Conservation (phyloP, 2,888 invertebrate species). For the Sinelater perroti region DNA sequence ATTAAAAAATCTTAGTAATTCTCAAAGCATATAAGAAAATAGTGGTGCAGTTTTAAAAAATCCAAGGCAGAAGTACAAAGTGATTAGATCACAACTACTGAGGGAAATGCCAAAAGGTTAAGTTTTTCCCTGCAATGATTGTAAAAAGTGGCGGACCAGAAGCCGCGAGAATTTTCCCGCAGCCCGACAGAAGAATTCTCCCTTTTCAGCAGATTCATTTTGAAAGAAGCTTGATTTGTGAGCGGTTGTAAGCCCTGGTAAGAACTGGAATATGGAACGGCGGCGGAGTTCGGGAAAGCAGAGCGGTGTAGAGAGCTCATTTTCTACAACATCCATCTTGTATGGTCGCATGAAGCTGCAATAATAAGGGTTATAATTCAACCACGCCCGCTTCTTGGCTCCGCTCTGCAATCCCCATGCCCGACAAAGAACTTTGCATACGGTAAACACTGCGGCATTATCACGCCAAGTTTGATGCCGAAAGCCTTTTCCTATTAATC, state of each 20-base stretch:
- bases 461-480: constrained; percentile 27
- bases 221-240: constrained; percentile 37
- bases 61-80: too few relatives aligned
- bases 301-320: constrained; percentile 54
- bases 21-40: too few relatives aligned
- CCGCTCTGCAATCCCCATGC: constrained; percentile 36
- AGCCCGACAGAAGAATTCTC: too few relatives aligned
- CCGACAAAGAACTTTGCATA: constrained; percentile 38
- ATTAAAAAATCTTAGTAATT: too few relatives aligned
- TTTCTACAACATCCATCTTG: constrained; percentile 58
- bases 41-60: too few relatives aligned
- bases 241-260: constrained; percentile 29
- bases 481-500: background rate
- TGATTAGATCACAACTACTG: too few relatives aligned
- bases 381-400: constrained; percentile 48
- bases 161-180: too few relatives aligned
- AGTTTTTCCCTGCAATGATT: too few relatives aligned
- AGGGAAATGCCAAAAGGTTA: too few relatives aligned
- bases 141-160: too few relatives aligned
- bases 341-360: constrained; percentile 58
- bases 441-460: constrained; percentile 36
- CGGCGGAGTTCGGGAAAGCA: constrained; percentile 34
- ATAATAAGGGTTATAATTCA: constrained; percentile 60
- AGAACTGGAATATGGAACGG: constrained; percentile 37
- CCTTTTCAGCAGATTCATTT: constrained; percentile 25